Evolutionary conservation across 2,888 invertebrate genomes (phyloP).

Genomic region (Thysanoteuthis rhombus): DNA sequence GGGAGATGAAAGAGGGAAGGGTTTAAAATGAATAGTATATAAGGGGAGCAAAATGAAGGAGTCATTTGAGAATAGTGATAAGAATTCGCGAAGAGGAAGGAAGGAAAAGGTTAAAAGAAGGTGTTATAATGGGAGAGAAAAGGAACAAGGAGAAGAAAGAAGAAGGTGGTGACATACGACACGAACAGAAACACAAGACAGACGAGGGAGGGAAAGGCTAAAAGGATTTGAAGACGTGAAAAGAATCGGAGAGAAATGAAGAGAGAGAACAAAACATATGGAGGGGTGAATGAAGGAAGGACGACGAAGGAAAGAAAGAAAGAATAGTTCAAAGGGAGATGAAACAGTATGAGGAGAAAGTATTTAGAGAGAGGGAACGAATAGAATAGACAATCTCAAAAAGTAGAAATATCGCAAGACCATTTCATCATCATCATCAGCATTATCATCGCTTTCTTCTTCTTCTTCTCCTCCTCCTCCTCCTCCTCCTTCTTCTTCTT

Average conservation of each 20-base stretch:
- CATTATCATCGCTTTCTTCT: neutral
- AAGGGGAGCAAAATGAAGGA: neutral
- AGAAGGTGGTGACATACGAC: neutral
- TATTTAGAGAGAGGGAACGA: neutral
- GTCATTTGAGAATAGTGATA: neutral
- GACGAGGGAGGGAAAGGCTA: neutral
- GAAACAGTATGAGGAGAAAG: neutral
- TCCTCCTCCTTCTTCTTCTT: neutral
- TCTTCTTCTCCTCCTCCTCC: neutral
- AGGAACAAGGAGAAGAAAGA: neutral
- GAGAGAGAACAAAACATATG: too few relatives aligned
- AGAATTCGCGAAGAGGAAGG: neutral
- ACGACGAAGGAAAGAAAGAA: too few relatives aligned
- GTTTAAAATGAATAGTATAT: neutral
- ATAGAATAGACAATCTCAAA: neutral
- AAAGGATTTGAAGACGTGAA: neutral
- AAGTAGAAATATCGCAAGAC: neutral
- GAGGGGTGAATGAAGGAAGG: too few relatives aligned
- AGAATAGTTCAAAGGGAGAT: neutral
- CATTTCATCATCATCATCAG: too few relatives aligned
- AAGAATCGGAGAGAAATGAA: too few relatives aligned
- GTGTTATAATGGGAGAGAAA: rapidly evolving
- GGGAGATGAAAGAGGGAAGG: neutral
- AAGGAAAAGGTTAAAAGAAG: neutral
- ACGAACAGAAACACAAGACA: neutral